These are phyloP conservation scores for Toxotes chatareus DNA, from an alignment of 2,113 vertebrate species.

Conservation along the genomic window DNA sequence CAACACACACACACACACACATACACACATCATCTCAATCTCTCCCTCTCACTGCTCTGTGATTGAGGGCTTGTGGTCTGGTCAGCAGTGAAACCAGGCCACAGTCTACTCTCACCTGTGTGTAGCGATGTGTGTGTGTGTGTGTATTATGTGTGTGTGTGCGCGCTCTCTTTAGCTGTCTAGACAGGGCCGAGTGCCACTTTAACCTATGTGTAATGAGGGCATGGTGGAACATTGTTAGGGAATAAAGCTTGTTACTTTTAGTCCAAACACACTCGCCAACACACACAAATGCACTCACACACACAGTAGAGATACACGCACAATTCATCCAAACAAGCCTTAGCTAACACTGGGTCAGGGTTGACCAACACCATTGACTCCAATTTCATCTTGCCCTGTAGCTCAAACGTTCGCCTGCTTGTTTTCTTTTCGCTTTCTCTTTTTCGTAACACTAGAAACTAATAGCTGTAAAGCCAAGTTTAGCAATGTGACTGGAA, in stretches of 20 bases:
- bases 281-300: slow-evolving; percentile 51
- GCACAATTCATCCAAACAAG: slow-evolving; percentile 70
- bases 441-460: slow-evolving; percentile 26
- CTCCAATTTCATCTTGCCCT: slow-evolving; percentile 75
- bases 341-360: slow-evolving; percentile 66
- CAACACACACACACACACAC: slow-evolving; percentile 12
- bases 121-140: slow-evolving; percentile 30
- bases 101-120: slow-evolving; percentile 61
- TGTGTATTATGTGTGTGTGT: slow-evolving; percentile 31
- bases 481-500: slow-evolving; percentile 41
- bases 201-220: slow-evolving; percentile 85
- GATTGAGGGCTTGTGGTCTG: slow-evolving; percentile 70
- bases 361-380: slow-evolving; percentile 79
- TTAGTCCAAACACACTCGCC: slow-evolving; percentile 65
- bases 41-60: slow-evolving; percentile 50
- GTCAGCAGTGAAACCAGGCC: slow-evolving; percentile 48
- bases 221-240: slow-evolving; percentile 80
- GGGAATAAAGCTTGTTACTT: slow-evolving; percentile 83
- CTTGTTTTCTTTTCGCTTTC: slow-evolving; percentile 51
- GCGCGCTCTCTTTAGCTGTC: slow-evolving; percentile 59
- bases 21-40: slow-evolving; percentile 49
- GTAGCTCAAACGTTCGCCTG: slow-evolving; percentile 56
- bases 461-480: slow-evolving; percentile 41
- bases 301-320: slow-evolving; percentile 15
- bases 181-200: slow-evolving; percentile 75